Percentiles rank a stretch among this genome's conserved stretches.
phyloP scores from a whole-genome alignment of 2,888 invertebrate species.

The Diplazon laetatorius region DNA sequence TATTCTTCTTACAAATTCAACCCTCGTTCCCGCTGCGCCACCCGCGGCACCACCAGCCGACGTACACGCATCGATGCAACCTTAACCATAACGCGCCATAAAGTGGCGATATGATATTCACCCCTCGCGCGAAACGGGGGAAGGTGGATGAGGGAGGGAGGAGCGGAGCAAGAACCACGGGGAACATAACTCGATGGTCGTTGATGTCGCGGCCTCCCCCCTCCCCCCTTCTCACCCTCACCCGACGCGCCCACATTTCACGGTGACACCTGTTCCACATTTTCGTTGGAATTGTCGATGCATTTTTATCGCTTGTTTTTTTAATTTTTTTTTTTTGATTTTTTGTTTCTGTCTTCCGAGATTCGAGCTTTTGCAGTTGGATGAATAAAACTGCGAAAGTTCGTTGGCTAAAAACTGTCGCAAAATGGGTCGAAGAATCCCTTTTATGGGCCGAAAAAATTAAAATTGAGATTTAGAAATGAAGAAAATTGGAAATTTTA shows the following conservation, averaged over 20 bases:
- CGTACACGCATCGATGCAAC: slow-evolving; percentile 58
- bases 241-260: slow-evolving; percentile 71
- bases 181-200: slow-evolving; percentile 41
- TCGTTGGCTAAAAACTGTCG: too few species aligned
- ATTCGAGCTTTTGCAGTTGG: too few species aligned
- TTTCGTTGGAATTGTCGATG: neutral
- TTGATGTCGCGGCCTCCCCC: too few species aligned
- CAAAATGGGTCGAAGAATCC: too few species aligned
- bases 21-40: slow-evolving; percentile 46
- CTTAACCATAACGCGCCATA: slow-evolving; percentile 73
- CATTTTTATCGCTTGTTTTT: neutral
- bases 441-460: too few species aligned
- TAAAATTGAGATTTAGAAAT: too few species aligned
- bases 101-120: slow-evolving; percentile 79
- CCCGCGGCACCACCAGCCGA: slow-evolving; percentile 28
- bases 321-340: too few species aligned
- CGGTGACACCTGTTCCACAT: slow-evolving; percentile 77
- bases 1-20: slow-evolving; percentile 43
- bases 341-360: too few species aligned
- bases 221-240: too few species aligned
- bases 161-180: neutral
- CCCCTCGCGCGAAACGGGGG: slow-evolving; percentile 67
- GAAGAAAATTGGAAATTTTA: too few species aligned
- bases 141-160: neutral
- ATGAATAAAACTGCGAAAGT: too few species aligned